phyloP scores from a whole-genome alignment of 1,140 invertebrate genomes.

The Oscheius sp. region DNA sequence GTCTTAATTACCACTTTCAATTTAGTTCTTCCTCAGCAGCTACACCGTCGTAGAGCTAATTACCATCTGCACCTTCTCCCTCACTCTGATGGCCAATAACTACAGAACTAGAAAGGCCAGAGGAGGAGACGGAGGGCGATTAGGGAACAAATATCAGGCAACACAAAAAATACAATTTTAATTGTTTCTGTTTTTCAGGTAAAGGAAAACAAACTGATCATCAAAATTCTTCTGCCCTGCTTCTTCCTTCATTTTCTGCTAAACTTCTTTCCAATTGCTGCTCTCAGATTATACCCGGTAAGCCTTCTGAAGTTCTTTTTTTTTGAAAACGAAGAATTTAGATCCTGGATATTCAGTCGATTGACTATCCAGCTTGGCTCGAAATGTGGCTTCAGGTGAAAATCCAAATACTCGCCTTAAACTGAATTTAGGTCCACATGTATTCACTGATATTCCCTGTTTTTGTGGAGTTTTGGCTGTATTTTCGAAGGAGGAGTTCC shows the following conservation, averaged over 20 bases:
- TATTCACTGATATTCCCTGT: too few relatives aligned
- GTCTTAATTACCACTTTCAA: not conserved
- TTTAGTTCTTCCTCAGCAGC: not conserved
- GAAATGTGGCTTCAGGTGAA: too few relatives aligned
- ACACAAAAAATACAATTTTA: not conserved
- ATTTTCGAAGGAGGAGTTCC: too few relatives aligned
- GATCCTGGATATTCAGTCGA: too few relatives aligned
- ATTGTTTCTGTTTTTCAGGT: slow-evolving; percentile 3
- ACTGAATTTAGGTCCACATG: too few relatives aligned
- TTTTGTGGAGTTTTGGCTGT: too few relatives aligned
- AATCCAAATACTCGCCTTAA: too few relatives aligned
- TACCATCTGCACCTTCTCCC: not conserved
- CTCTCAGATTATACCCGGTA: too few relatives aligned
- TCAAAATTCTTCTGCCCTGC: not conserved
- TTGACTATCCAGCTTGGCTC: too few relatives aligned
- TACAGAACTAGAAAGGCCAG: not conserved
- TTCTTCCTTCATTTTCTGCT: not conserved
- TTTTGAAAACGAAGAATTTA: too few relatives aligned
- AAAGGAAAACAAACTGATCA: not conserved
- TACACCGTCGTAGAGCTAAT: not conserved
- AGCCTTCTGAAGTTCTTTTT: too few relatives aligned
- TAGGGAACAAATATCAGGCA: not conserved
- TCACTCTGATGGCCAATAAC: not conserved
- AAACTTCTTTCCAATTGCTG: not conserved
- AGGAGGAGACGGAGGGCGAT: not conserved